These are phyloP conservation scores for Dufourea novaeangliae DNA, from an alignment of 1,140 invertebrate genomes.

Conservation along the genomic window DNA sequence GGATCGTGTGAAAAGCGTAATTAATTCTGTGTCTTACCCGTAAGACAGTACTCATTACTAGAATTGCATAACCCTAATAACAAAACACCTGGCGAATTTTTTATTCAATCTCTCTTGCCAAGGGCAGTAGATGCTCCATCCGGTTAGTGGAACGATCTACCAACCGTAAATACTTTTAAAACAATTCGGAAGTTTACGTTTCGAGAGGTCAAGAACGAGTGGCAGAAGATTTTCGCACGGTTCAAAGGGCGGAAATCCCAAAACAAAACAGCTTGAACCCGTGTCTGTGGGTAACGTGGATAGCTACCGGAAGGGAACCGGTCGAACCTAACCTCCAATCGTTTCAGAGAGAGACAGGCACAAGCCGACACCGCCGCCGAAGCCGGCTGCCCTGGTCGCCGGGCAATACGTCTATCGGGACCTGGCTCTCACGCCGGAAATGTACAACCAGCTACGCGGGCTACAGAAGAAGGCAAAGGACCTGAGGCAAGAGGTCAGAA, in stretches of 20 bases:
- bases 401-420: constrained; percentile 86
- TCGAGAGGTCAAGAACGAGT: neutral
- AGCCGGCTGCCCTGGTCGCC: constrained; percentile 88
- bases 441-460: constrained; percentile 91
- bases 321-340: constrained; percentile 2
- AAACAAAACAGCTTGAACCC: constrained; percentile 42
- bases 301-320: neutral
- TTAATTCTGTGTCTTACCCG: no score
- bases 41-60: no score
- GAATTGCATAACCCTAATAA: no score
- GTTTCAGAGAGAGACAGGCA: constrained; percentile 88
- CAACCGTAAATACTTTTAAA: no score
- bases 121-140: no score
- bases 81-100: no score
- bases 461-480: constrained; percentile 95
- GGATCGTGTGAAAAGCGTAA: constrained; percentile 59
- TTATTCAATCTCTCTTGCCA: no score
- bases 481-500: constrained; percentile 92
- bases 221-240: constrained; percentile 36
- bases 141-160: no score
- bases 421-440: constrained; percentile 89
- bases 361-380: constrained; percentile 93
- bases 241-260: constrained; percentile 3
- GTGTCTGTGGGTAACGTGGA: constrained; percentile 3
- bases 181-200: no score